Evolutionary conservation across 2,113 vertebrate genomes (phyloP).

Genomic region (Puma concolor): DNA sequence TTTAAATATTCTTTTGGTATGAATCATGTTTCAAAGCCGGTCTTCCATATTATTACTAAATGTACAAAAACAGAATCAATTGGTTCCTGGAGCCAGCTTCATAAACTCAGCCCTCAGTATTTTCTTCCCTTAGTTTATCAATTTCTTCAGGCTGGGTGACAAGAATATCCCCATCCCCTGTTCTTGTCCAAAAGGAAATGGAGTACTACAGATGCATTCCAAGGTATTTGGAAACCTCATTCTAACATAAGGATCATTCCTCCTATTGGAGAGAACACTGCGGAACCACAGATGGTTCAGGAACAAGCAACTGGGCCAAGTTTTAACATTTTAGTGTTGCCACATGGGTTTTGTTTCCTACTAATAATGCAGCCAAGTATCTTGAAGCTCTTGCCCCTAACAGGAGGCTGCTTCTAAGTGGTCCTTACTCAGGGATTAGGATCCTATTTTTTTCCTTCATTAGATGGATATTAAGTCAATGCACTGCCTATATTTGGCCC

Average conservation of each 20-base stretch:
- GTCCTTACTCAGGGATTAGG: not conserved
- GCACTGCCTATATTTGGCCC: not conserved
- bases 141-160: not conserved
- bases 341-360: slow-evolving; percentile 41
- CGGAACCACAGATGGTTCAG: slow-evolving; percentile 48
- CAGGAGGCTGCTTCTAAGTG: not conserved
- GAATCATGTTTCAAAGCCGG: slow-evolving; percentile 61
- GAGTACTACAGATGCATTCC: not conserved
- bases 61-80: slow-evolving; percentile 55
- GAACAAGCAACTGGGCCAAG: slow-evolving; percentile 20
- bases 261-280: slow-evolving; percentile 38
- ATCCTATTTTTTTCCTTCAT: not conserved
- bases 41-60: slow-evolving; percentile 57
- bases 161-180: slow-evolving; percentile 17
- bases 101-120: slow-evolving; percentile 48
- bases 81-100: slow-evolving; percentile 32
- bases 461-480: not conserved
- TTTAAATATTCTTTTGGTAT: slow-evolving; percentile 72
- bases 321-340: slow-evolving; percentile 21
- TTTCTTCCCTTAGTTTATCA: not conserved
- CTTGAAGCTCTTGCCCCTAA: not conserved
- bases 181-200: slow-evolving; percentile 12
- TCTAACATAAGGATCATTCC: slow-evolving; percentile 42
- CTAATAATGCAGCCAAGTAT: slow-evolving; percentile 9
- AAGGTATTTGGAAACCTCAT: slow-evolving; percentile 10